Base-by-base conservation (phyloP, 2,797 vertebrate genomes). In the Siniperca undulata region DNA sequence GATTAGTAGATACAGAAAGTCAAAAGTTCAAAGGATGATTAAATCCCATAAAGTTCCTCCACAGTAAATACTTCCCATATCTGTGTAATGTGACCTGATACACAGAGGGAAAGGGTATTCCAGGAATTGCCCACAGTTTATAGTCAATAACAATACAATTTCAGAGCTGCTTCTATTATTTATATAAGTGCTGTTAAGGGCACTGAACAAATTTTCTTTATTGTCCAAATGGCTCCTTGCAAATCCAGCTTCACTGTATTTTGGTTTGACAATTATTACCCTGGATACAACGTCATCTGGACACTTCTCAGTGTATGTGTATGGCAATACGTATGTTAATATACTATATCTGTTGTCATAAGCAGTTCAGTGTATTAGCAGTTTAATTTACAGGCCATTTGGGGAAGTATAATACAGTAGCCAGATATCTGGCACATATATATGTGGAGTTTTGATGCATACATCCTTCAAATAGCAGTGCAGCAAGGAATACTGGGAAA, bases 141-240 rank as follows among this genome's bases (percentile, higher is more conserved):
- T 69, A 78, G 90, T 83, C 77, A 83, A 86, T 88, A 89, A 85
- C 84, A 88, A 74, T 79, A 73, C 71, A 86, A 84, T 89, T 89
- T 82, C 78, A 74, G 65, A 79, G 81, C 80, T 74, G 75, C 59
- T 82, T 87, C 24, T 89, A 82, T 90, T 91, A 91, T 91, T 91
- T 90, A 92, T 88, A 70, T 78, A 91, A 84, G 83, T 81, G 77
- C 76, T 70, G 62, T 85, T 82, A 79, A 86, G 83, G 81, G 80
- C 74, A 85, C 75, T 74, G 87, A 91, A 83, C 87, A 89, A 42
- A 88, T 88, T 83, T 64, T 60, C 82, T 86, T 90, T 90, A 87
- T 87, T 88, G 80, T 83, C 83, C 77, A 83, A 91, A 85, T 80
- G 71, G 70, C 70, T 68, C 66, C 66, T 82, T 86, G 69, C 77